These are phyloP conservation scores for Scaptomyza pallida DNA, from an alignment of 1,140 invertebrate genomes.

Conservation along the genomic window DNA sequence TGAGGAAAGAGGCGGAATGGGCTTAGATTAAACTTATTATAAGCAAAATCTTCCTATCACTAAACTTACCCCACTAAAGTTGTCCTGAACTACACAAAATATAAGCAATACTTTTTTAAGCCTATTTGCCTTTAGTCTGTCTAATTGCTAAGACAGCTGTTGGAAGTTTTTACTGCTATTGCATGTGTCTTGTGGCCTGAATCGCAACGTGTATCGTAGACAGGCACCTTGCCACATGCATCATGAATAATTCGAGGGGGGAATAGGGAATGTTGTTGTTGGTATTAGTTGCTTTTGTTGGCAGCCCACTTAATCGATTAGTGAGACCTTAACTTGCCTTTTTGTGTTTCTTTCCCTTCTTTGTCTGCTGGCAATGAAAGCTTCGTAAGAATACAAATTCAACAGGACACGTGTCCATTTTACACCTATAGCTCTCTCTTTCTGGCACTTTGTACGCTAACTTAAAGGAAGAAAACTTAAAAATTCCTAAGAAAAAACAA, in stretches of 20 bases:
- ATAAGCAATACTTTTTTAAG: conserved; percentile 5
- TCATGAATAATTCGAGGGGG: conserved; percentile 69
- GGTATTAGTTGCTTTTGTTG: conserved; percentile 45
- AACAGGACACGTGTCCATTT: conserved; percentile 2
- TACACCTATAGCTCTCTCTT: background rate
- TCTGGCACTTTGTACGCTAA: background rate
- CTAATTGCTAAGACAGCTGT: conserved; percentile 56
- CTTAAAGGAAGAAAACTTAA: background rate
- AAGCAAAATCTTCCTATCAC: too few species aligned
- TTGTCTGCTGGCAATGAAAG: background rate
- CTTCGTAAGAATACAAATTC: conserved; percentile 34
- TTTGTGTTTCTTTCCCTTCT: conserved; percentile 5
- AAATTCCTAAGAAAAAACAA: background rate
- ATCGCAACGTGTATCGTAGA: conserved; percentile 61
- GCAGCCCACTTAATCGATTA: conserved; percentile 72
- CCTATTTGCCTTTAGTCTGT: conserved; percentile 22
- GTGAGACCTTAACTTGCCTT: conserved; percentile 12
- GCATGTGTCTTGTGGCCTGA: conserved; percentile 66
- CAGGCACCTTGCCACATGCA: conserved; percentile 36
- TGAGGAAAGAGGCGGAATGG: too few species aligned
- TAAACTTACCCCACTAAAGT: too few species aligned
- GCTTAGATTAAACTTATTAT: too few species aligned
- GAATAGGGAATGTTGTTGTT: background rate
- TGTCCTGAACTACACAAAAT: background rate
- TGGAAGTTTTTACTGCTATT: conserved; percentile 18